phyloP scores from a whole-genome alignment of 1,140 invertebrate species.

The Drosophila varians region DNA sequence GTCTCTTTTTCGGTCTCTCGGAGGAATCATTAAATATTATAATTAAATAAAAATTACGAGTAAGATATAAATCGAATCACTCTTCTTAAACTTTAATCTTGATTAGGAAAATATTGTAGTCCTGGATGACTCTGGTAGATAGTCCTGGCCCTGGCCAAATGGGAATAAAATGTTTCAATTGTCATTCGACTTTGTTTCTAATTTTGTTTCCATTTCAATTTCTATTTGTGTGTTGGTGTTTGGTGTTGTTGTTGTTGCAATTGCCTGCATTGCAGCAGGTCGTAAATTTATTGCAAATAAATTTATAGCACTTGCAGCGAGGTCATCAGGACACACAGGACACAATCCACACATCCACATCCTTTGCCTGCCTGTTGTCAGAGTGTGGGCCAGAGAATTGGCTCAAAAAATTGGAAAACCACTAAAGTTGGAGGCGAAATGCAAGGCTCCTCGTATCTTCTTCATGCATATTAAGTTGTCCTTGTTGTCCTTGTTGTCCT shows the following conservation, averaged over 20 bases:
- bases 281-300: slow-evolving; percentile 78
- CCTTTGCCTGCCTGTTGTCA: neutral
- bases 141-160: slow-evolving; percentile 18
- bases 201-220: slow-evolving; percentile 8
- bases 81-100: slow-evolving; percentile 31
- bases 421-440: slow-evolving; percentile 12
- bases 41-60: too few relatives aligned
- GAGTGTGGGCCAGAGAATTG: slow-evolving; percentile 10
- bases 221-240: slow-evolving; percentile 6
- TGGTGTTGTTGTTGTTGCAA: slow-evolving; percentile 37
- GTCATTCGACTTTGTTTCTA: slow-evolving; percentile 46
- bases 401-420: slow-evolving; percentile 62
- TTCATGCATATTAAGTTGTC: slow-evolving; percentile 74
- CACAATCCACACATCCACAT: neutral
- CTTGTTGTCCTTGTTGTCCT: slow-evolving; percentile 33
- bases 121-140: neutral
- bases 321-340: slow-evolving; percentile 10
- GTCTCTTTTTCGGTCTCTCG: too few relatives aligned
- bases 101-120: slow-evolving; percentile 15
- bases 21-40: too few relatives aligned
- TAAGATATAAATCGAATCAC: too few relatives aligned
- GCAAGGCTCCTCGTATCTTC: neutral
- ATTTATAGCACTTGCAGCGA: slow-evolving; percentile 63
- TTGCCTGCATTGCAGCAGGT: slow-evolving; percentile 71
- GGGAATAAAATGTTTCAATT: slow-evolving; percentile 49